phyloP scores from a whole-genome alignment of 2,888 invertebrate species.

The Trachelus stipa region DNA sequence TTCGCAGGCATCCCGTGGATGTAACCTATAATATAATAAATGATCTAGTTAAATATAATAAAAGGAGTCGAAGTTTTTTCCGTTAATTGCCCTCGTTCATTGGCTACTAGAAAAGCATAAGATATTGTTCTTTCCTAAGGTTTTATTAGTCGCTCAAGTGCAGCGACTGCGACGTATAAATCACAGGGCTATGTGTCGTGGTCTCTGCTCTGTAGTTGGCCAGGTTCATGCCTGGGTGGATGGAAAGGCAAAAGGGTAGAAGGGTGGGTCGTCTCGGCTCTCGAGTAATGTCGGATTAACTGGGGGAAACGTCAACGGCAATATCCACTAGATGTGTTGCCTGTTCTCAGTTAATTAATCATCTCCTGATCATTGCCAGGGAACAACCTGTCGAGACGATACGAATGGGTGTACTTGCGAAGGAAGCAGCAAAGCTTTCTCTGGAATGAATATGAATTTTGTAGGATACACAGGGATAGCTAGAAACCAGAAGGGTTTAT shows the following conservation, averaged over 20 bases:
- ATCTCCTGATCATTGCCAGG: constrained; percentile 19
- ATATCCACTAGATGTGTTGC: constrained; percentile 15
- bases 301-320: constrained; percentile 14
- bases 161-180: constrained; percentile 17
- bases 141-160: constrained; percentile 20
- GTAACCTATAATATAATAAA: neutral
- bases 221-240: neutral
- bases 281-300: constrained; percentile 13
- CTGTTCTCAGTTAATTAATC: constrained; percentile 18
- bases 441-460: neutral
- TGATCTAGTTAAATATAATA: neutral
- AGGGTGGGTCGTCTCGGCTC: neutral
- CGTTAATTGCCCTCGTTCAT: neutral
- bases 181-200: constrained; percentile 13
- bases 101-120: neutral
- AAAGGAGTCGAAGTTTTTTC: neutral
- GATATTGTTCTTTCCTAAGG: constrained; percentile 3
- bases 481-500: neutral
- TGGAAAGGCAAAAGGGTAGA: neutral
- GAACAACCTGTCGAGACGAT: neutral
- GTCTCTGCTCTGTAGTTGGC: constrained; percentile 8
- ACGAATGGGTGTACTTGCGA: neutral
- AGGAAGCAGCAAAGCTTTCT: neutral
- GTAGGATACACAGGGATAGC: neutral
- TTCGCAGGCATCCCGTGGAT: neutral